A percentile compares a stretch with the other conserved stretches of the same genome.
phyloP scores from a whole-genome alignment of 2,888 invertebrate species.

The Serripes groenlandicus region DNA sequence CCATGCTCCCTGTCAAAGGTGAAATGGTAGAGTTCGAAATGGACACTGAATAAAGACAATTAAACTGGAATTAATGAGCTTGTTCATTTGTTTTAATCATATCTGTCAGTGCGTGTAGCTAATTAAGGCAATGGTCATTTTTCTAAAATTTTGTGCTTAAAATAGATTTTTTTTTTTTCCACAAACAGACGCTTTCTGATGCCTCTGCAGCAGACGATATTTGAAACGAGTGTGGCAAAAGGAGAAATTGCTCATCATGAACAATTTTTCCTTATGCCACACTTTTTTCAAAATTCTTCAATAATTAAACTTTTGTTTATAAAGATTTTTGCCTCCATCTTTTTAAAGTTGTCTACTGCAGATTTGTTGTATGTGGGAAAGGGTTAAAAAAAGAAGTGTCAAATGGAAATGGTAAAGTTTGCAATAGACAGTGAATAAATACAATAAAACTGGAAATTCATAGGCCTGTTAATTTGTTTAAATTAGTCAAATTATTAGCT shows the following conservation, averaged over 20 bases:
- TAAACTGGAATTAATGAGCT: neutral
- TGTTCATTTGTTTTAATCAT: conserved; percentile 16
- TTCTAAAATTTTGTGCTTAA: too few relatives aligned
- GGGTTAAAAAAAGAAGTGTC: too few relatives aligned
- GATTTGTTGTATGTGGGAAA: too few relatives aligned
- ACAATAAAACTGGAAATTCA: too few relatives aligned
- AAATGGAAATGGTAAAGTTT: too few relatives aligned
- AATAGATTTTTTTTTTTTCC: too few relatives aligned
- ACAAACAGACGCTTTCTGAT: too few relatives aligned
- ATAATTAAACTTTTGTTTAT: neutral
- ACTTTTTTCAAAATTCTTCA: neutral
- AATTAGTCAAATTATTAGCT: too few relatives aligned
- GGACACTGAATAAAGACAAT: conserved; percentile 23
- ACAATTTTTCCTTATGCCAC: neutral
- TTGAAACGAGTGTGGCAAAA: neutral
- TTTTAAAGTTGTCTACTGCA: too few relatives aligned
- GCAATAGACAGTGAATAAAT: too few relatives aligned
- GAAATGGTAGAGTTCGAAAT: conserved; percentile 14
- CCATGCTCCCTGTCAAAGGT: conserved; percentile 11
- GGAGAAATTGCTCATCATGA: neutral
- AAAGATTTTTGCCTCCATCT: neutral
- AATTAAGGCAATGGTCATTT: neutral
- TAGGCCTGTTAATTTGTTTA: too few relatives aligned
- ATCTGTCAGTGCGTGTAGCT: neutral
- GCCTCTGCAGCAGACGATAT: too few relatives aligned